Evolutionary conservation across 2,113 vertebrate genomes (phyloP).

Genomic region (Dendropsophus ebraccatus): DNA sequence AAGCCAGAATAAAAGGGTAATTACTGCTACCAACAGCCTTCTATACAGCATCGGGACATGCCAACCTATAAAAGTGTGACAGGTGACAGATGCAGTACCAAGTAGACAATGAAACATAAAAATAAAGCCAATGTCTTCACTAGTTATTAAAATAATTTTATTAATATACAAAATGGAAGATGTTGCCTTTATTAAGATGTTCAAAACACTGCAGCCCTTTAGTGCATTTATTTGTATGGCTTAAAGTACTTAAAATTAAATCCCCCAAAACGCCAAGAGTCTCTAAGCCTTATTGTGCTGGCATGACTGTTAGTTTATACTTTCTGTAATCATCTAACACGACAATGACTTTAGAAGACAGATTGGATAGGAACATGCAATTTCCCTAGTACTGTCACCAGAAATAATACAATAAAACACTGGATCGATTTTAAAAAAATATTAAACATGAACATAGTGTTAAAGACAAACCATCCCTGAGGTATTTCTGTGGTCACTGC

Average conservation of each 20-base stretch:
- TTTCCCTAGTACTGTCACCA: background rate
- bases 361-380: background rate
- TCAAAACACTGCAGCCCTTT: background rate
- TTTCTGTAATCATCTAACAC: background rate
- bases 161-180: too few relatives aligned
- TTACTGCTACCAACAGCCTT: too few relatives aligned
- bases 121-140: too few relatives aligned
- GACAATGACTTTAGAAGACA: conserved; percentile 6
- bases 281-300: background rate
- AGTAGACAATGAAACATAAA: too few relatives aligned
- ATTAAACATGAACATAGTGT: background rate
- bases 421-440: too few relatives aligned
- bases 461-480: conserved; percentile 1
- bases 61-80: too few relatives aligned
- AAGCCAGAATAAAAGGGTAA: too few relatives aligned
- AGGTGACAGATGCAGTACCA: too few relatives aligned
- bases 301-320: background rate
- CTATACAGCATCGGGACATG: too few relatives aligned
- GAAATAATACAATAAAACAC: background rate
- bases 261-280: background rate
- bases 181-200: background rate
- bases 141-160: too few relatives aligned
- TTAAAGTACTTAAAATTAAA: background rate
- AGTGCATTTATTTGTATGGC: background rate
- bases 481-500: background rate